Conservation (phyloP, 2,888 invertebrate genomes). For the Amphipyra berbera region DNA sequence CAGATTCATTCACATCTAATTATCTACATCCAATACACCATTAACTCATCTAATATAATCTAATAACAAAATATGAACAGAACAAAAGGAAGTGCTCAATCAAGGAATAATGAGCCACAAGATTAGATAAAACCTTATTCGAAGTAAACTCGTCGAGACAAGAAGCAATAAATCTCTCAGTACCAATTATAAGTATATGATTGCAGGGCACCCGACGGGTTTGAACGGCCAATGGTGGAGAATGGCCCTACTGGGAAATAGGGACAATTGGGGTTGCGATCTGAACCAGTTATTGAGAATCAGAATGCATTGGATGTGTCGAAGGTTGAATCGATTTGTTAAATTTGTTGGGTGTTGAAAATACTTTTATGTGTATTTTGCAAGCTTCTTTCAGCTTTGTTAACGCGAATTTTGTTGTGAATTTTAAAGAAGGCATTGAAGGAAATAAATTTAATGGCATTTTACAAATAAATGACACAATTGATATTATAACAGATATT, state of each 20-base stretch:
- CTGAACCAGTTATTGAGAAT: constrained; percentile 55
- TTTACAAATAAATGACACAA: no score
- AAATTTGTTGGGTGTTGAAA: constrained; percentile 8
- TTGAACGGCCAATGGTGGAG: constrained; percentile 63
- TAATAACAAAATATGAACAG: constrained; percentile 76
- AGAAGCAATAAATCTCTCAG: constrained; percentile 81
- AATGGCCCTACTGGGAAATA: constrained; percentile 83
- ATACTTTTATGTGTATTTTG: neutral
- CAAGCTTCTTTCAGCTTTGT: no score
- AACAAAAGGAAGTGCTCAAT: constrained; percentile 79
- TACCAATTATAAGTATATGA: constrained; percentile 84
- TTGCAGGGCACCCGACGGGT: constrained; percentile 67
- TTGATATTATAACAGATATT: no score
- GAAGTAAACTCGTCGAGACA: constrained; percentile 77
- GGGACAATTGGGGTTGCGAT: constrained; percentile 71
- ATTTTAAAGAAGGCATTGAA: no score
- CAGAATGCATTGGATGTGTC: constrained; percentile 44
- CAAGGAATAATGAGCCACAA: constrained; percentile 78
- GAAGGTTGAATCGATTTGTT: constrained; percentile 35
- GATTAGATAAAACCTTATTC: constrained; percentile 83
- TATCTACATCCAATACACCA: constrained; percentile 26
- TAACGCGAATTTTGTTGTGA: no score
- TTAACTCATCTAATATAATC: constrained; percentile 63
- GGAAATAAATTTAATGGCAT: no score
- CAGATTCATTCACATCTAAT: constrained; percentile 31